These are phyloP conservation scores for Galbula dea DNA, from an alignment of 2,113 vertebrate genomes.

Conservation along the genomic window DNA sequence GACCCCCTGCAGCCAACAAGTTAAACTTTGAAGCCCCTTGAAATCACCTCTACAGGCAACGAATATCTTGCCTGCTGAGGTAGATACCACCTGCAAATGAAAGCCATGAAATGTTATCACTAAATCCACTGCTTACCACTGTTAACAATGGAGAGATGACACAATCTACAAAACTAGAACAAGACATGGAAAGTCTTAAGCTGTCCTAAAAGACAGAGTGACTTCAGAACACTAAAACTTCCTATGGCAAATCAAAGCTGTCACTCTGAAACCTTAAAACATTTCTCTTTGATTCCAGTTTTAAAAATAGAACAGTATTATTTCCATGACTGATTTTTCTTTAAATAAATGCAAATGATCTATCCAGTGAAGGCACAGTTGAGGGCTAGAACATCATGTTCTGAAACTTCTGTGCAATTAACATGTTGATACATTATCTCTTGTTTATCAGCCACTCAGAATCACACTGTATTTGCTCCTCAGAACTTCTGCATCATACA, in stretches of 20 bases:
- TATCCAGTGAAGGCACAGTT: background rate
- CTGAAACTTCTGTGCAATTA: background rate
- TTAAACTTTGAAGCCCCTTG: background rate
- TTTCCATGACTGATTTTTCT: constrained; percentile 11
- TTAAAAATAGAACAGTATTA: constrained; percentile 33
- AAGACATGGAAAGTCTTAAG: background rate
- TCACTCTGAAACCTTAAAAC: constrained; percentile 13
- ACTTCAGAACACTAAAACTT: background rate
- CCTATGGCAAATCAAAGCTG: background rate
- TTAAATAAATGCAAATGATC: constrained; percentile 39
- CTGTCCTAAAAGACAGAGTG: background rate
- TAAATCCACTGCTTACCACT: background rate
- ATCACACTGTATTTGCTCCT: background rate
- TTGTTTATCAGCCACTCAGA: background rate
- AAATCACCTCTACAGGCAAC: background rate
- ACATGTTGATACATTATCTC: constrained; percentile 6
- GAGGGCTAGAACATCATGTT: background rate
- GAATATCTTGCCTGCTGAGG: background rate
- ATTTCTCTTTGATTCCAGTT: constrained; percentile 28
- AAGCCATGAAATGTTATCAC: background rate
- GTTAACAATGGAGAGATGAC: accelerated
- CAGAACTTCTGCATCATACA: background rate
- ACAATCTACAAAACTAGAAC: background rate
- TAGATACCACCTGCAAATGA: background rate
- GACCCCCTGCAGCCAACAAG: background rate